Conservation (phyloP, 1,140 invertebrate genomes). For the Oryzaephilus surinamensis region DNA sequence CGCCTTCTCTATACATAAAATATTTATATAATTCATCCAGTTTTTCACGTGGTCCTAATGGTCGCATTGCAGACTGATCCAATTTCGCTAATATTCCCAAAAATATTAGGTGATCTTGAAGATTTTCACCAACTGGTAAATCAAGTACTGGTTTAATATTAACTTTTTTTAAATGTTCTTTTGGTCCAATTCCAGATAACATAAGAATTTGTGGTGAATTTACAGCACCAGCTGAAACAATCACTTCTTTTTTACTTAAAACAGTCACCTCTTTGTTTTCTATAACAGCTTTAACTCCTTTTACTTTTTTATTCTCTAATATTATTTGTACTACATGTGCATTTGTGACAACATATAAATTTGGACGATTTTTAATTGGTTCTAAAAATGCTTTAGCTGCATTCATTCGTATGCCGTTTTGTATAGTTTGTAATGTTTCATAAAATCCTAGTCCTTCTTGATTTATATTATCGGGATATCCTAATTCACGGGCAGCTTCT, state of each 20-base stretch:
- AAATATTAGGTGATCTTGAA: conserved; percentile 41
- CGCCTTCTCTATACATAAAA: conserved; percentile 15
- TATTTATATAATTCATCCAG: conserved; percentile 17
- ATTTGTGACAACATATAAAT: conserved; percentile 44
- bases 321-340: conserved; percentile 38
- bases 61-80: conserved; percentile 4
- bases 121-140: conserved; percentile 37
- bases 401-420: conserved; percentile 55
- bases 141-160: conserved; percentile 29
- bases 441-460: conserved; percentile 40
- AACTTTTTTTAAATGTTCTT: conserved; percentile 44
- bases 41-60: not conserved
- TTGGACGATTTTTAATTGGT: conserved; percentile 39
- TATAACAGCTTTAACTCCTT: conserved; percentile 21
- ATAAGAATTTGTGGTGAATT: conserved; percentile 55
- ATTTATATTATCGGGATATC: conserved; percentile 45
- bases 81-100: conserved; percentile 9
- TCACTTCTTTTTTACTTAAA: conserved; percentile 47
- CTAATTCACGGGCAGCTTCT: conserved; percentile 77
- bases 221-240: conserved; percentile 50
- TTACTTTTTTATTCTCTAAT: conserved; percentile 22
- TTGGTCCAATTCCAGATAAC: conserved; percentile 62
- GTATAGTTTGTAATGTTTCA: conserved; percentile 36
- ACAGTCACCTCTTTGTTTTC: conserved; percentile 31
- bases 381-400: conserved; percentile 67